phyloP scores from a whole-genome alignment of 2,797 vertebrate species.

The Natrix natrix region DNA sequence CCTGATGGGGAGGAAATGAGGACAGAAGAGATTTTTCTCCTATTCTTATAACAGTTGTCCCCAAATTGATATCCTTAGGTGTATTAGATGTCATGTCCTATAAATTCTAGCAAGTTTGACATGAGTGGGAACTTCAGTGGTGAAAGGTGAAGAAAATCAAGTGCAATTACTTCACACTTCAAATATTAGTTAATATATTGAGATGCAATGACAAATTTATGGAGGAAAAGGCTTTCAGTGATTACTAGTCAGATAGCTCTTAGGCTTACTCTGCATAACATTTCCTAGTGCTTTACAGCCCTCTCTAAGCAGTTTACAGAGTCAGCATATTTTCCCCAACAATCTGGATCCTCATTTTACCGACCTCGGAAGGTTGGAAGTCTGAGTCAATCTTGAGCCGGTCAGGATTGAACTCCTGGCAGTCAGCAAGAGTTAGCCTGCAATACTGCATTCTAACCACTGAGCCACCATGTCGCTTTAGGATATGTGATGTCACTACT shows the following conservation, averaged over 20 bases:
- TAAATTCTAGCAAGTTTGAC: not conserved
- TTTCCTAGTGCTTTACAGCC: not conserved
- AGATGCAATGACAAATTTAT: not conserved
- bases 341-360: not conserved
- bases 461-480: not conserved
- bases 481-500: not conserved
- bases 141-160: not conserved
- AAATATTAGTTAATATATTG: not conserved
- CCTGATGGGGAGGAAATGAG: not conserved
- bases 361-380: not conserved
- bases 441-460: not conserved
- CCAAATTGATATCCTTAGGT: not conserved
- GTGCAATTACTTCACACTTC: not conserved
- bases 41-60: not conserved
- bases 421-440: not conserved
- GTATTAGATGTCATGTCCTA: not conserved
- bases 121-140: not conserved
- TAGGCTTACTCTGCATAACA: not conserved
- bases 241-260: not conserved
- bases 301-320: not conserved
- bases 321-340: not conserved
- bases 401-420: not conserved
- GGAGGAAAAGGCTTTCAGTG: not conserved
- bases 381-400: not conserved
- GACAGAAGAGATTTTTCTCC: not conserved